These are phyloP conservation scores for Allolobophora icterica DNA, from an alignment of 2,888 invertebrate species.

Conservation along the genomic window DNA sequence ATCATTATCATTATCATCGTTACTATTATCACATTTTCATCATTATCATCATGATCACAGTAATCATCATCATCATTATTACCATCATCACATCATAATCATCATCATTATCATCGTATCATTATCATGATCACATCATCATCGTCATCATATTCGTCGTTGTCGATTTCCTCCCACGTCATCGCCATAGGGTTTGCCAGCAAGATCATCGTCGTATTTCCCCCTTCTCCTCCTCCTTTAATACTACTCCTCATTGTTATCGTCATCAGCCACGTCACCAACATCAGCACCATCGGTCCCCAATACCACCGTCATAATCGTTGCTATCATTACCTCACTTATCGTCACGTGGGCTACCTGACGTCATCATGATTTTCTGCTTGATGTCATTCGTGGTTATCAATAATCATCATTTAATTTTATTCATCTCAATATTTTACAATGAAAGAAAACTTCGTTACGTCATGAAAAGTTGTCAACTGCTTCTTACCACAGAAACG, in stretches of 20 bases:
- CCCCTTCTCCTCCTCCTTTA: too few species aligned
- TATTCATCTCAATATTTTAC: not conserved
- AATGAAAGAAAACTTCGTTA: not conserved
- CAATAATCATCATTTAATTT: not conserved
- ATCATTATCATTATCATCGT: not conserved
- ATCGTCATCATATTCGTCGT: not conserved
- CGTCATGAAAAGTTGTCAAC: not conserved
- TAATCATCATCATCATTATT: conserved; percentile 28
- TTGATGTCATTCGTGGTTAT: too few species aligned
- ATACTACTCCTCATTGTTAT: not conserved
- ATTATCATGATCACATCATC: not conserved
- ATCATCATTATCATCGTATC: not conserved
- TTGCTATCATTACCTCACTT: too few species aligned
- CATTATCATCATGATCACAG: not conserved
- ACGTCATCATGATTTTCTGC: too few species aligned
- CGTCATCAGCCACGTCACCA: not conserved
- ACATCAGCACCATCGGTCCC: too few species aligned
- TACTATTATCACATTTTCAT: too few species aligned
- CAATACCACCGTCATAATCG: not conserved
- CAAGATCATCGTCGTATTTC: too few species aligned
- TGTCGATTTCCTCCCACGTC: not conserved
- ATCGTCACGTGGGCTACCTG: too few species aligned
- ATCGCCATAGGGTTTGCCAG: not conserved
- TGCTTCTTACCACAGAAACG: not conserved
- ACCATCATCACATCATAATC: not conserved